Conservation (phyloP, 2,888 invertebrate genomes). For the Hirudinaria manillensis region DNA sequence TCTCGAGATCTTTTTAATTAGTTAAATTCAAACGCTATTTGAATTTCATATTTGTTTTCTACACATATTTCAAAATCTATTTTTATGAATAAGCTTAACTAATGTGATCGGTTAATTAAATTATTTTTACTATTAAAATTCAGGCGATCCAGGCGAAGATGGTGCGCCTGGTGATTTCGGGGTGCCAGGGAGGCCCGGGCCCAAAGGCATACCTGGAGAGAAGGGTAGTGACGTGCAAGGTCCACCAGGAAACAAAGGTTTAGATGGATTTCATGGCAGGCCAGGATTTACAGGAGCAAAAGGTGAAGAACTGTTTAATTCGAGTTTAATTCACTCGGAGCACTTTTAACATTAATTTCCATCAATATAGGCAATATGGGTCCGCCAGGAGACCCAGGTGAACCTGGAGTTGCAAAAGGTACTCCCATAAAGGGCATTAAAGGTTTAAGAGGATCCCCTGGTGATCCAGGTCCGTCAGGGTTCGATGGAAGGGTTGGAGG, state of each 20-base stretch:
- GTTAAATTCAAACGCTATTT: conserved; percentile 4
- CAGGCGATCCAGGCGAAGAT: conserved; percentile 29
- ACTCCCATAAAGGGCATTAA: not conserved
- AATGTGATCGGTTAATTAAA: not conserved
- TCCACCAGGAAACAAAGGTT: conserved; percentile 45
- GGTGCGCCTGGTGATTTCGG: conserved; percentile 19
- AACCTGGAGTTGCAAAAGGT: not conserved
- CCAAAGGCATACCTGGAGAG: conserved; percentile 15
- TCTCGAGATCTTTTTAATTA: too few relatives aligned
- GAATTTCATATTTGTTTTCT: not conserved
- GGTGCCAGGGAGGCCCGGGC: conserved; percentile 13
- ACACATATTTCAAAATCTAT: not conserved
- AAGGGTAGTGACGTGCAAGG: conserved; percentile 62
- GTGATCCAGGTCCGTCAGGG: not conserved
- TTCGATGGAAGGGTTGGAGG: too few relatives aligned
- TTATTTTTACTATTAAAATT: conserved; percentile 14
- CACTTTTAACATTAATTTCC: too few relatives aligned
- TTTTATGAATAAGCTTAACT: not conserved
- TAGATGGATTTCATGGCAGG: conserved; percentile 58
- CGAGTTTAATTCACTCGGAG: conserved; percentile 33
- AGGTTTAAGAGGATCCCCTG: not conserved
- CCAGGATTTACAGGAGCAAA: conserved; percentile 56
- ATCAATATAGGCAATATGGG: too few relatives aligned
- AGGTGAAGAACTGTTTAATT: conserved; percentile 36
- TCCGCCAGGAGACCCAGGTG: not conserved